Percentiles rank a stretch among this genome's conserved stretches.
phyloP scores from a whole-genome alignment of 92 coral and sea anemone genomes.

The Micromussa lordhowensis region DNA sequence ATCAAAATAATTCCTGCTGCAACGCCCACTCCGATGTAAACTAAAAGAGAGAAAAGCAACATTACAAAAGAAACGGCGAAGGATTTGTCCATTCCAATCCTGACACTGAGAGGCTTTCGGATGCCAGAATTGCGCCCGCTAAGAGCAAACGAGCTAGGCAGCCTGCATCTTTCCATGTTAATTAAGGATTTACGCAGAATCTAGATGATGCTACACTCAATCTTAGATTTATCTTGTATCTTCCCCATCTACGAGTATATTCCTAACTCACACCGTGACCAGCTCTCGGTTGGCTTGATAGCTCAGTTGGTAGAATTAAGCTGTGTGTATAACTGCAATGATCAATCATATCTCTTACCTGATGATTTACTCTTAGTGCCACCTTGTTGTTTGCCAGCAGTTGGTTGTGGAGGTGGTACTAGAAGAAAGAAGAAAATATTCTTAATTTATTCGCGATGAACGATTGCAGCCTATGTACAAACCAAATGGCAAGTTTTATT shows the following conservation, averaged over 20 bases:
- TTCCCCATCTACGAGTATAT: too few relatives aligned
- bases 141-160: too few relatives aligned
- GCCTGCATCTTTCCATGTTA: too few relatives aligned
- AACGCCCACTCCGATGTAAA: constrained; percentile 91
- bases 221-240: too few relatives aligned
- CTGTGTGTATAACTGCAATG: not conserved
- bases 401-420: constrained; percentile 16
- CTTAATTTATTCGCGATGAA: not conserved
- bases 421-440: not conserved
- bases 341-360: constrained; percentile 31
- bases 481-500: not conserved
- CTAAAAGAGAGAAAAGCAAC: constrained; percentile 51
- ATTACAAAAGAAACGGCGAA: not conserved
- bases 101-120: not conserved
- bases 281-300: not conserved
- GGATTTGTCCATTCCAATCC: not conserved
- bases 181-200: too few relatives aligned
- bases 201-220: too few relatives aligned
- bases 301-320: too few relatives aligned
- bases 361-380: constrained; percentile 36
- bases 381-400: constrained; percentile 36
- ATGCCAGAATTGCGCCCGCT: too few relatives aligned
- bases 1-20: constrained; percentile 88
- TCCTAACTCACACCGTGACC: too few relatives aligned
- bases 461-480: not conserved